Conservation (phyloP, 2,888 invertebrate genomes). For the Dynastes grantii region DNA sequence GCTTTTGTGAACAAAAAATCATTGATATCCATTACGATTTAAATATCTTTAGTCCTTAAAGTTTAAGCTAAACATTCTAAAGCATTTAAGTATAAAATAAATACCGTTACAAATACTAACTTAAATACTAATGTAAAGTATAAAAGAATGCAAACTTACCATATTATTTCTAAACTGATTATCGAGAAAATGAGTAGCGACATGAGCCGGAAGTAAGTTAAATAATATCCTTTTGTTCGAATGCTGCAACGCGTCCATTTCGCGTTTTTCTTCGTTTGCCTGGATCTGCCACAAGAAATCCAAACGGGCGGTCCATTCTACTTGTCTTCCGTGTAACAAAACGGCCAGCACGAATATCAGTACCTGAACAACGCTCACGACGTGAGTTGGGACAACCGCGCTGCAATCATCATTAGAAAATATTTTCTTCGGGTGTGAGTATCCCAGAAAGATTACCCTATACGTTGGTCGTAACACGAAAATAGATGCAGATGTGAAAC, state of each 20-base stretch:
- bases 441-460: conserved; percentile 75
- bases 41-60: too few species aligned
- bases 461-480: conserved; percentile 85
- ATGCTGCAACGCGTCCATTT: conserved; percentile 94
- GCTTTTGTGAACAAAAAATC: too few species aligned
- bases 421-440: neutral
- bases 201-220: conserved; percentile 92
- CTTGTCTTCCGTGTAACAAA: conserved; percentile 86
- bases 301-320: conserved; percentile 92
- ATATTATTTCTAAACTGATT: conserved; percentile 91
- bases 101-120: neutral
- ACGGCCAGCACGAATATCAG: conserved; percentile 88
- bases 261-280: conserved; percentile 91
- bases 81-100: conserved; percentile 8
- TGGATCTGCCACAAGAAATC: conserved; percentile 89
- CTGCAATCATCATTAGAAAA: conserved; percentile 66
- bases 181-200: conserved; percentile 93
- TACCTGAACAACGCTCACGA: conserved; percentile 85
- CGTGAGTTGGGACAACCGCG: conserved; percentile 84
- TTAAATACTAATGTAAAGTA: neutral
- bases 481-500: conserved; percentile 87
- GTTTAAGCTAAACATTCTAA: neutral
- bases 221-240: conserved; percentile 91
- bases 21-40: too few species aligned
- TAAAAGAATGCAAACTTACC: conserved; percentile 70